Conservation (phyloP, 2,888 invertebrate genomes). For the Xylophagus ater region DNA sequence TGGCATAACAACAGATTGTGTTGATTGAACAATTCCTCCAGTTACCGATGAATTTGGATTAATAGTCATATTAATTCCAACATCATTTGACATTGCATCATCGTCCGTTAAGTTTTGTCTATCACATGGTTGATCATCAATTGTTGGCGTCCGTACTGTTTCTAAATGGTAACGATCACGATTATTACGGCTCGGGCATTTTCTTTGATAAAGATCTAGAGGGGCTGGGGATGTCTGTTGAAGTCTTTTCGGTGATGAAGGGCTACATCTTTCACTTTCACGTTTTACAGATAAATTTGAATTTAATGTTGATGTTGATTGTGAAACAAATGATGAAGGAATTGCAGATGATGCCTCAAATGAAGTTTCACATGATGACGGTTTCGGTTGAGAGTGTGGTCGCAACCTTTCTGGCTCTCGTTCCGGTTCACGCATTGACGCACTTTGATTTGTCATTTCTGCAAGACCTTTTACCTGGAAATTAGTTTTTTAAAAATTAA, state of each 20-base stretch:
- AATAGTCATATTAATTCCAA: slow-evolving; percentile 54
- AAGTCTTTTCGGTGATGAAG: slow-evolving; percentile 31
- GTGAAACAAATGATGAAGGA: slow-evolving; percentile 21
- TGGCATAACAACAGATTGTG: slow-evolving; percentile 27
- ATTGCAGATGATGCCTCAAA: slow-evolving; percentile 30
- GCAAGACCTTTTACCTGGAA: slow-evolving; percentile 71
- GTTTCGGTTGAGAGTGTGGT: slow-evolving; percentile 34
- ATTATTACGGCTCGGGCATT: slow-evolving; percentile 23
- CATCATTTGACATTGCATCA: slow-evolving; percentile 48
- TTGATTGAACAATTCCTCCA: no score
- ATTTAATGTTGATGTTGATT: slow-evolving; percentile 4
- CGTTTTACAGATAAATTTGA: slow-evolving; percentile 24
- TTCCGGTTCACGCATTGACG: slow-evolving; percentile 43
- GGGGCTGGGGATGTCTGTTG: slow-evolving; percentile 28
- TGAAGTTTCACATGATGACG: slow-evolving; percentile 29
- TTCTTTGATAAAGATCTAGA: slow-evolving; percentile 39
- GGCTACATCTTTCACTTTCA: slow-evolving; percentile 33
- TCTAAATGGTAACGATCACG: slow-evolving; percentile 30
- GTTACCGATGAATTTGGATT: slow-evolving; percentile 38
- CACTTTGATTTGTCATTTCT: slow-evolving; percentile 79
- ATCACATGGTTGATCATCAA: slow-evolving; percentile 20
- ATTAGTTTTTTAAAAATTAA: neutral
- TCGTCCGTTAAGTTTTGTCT: slow-evolving; percentile 49
- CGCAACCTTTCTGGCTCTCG: slow-evolving; percentile 42
- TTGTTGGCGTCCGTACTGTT: slow-evolving; percentile 18